Evolutionary conservation across 2,888 invertebrate genomes (phyloP), one percentile per base, ranked within the genome.

Genomic region (Lucinisca nassula): DNA sequence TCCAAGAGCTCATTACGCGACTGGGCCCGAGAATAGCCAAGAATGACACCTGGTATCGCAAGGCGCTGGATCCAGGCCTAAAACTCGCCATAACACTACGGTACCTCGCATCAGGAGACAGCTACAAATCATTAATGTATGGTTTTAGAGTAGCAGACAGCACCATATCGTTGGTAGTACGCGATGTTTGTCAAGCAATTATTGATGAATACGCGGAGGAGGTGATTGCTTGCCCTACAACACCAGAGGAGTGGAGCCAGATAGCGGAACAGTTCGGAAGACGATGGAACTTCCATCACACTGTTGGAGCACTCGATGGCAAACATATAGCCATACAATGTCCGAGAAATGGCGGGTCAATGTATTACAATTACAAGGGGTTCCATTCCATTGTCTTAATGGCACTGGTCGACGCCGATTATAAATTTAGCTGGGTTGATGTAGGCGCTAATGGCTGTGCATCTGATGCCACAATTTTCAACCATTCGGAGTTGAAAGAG

Each of bases 371-470:
- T 67, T 85, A 90, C 72, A 88, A 91, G 58, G 84, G 84, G 0
- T 90, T 76, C 67, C 40, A 74, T 76, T 80, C 83, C 8, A 45
- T 88, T 37, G 83, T 90, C 6, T 77, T 89, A 45, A 35, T 89
- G 76, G 87, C 84, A 40, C 70, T 89, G 51, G 85, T 87, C 4
- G 87, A 90, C 67, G 85, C 89, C 30, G 86, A 91, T 67, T 91
- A 90, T 74, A 84, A 84, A 35, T 91, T 91, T 72, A 8, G 21
- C 12, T 91, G 84, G 85, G 79, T 82, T 14, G 38, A 70, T 40
- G 38, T 75, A 40, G 79, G 70, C 0, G 70, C 61, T 30, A 38
- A 74, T 27, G 70, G 80, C 0, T 27, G 40, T 38, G 38, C 61
- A 49, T 90, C 87, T 40, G 88, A 91, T 45, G 83, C 76, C 35